Evolutionary conservation across 2,888 invertebrate species (phyloP).

Genomic region (Pristionchus exspectatus): DNA sequence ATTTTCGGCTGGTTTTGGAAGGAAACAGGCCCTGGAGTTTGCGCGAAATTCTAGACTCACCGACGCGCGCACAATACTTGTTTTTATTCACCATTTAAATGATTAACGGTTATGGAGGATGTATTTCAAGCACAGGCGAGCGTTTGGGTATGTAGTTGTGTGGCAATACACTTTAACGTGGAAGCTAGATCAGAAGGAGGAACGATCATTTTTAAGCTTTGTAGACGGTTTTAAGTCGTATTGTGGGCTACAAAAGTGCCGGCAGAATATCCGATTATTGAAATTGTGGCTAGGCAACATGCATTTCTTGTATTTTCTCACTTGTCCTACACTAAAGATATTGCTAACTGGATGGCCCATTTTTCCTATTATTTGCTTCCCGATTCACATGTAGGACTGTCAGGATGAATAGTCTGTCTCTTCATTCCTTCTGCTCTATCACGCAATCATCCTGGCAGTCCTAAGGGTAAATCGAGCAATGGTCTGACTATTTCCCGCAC

Average conservation of each 20-base stretch:
- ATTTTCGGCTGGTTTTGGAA: neutral
- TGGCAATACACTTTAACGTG: too few species aligned
- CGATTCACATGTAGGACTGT: neutral
- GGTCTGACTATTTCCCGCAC: neutral
- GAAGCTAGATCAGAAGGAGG: too few species aligned
- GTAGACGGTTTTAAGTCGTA: neutral
- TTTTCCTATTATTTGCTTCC: neutral
- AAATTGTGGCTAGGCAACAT: neutral
- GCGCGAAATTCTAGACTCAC: neutral
- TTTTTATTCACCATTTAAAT: neutral
- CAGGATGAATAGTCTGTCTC: neutral
- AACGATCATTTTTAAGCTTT: neutral
- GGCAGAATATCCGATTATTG: neutral
- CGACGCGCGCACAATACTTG: neutral
- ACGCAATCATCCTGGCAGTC: too few species aligned
- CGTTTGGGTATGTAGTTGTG: too few species aligned
- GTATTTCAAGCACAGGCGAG: too few species aligned
- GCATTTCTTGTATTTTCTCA: neutral
- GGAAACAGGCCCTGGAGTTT: neutral
- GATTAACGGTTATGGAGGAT: too few species aligned
- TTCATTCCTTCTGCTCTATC: neutral
- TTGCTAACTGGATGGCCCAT: neutral
- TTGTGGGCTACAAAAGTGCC: too few species aligned
- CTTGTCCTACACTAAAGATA: neutral
- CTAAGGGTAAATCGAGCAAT: too few species aligned